These are phyloP conservation scores for Acanthoscelides obtectus DNA, from an alignment of 2,888 invertebrate species.

Conservation along the genomic window DNA sequence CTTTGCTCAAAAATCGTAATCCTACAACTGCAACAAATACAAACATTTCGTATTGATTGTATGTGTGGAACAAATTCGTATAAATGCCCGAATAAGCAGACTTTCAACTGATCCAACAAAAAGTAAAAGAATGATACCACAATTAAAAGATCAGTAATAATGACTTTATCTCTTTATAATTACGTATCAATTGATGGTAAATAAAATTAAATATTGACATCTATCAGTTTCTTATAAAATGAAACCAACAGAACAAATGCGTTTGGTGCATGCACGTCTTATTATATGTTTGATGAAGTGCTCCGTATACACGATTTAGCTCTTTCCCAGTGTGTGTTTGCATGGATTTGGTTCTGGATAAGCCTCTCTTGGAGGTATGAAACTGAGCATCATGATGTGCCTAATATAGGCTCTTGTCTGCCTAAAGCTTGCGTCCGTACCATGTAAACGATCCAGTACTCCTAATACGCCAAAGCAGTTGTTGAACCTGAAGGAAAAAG, in stretches of 20 bases:
- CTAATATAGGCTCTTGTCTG: constrained; percentile 65
- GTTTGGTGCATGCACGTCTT: background rate
- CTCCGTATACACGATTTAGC: constrained; percentile 14
- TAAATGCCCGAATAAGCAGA: too few species aligned
- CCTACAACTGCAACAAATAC: too few species aligned
- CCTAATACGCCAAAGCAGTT: constrained; percentile 81
- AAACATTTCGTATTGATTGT: too few species aligned
- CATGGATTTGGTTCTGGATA: constrained; percentile 56
- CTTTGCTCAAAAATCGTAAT: too few species aligned
- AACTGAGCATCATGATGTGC: constrained; percentile 67
- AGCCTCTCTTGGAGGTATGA: constrained; percentile 62
- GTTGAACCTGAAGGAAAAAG: constrained; percentile 74
- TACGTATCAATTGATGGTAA: too few species aligned
- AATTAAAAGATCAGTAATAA: too few species aligned
- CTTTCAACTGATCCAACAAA: too few species aligned
- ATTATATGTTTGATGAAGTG: background rate
- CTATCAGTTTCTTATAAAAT: too few species aligned
- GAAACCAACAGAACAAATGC: background rate
- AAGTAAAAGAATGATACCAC: too few species aligned
- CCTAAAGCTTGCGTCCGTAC: constrained; percentile 74
- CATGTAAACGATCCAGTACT: constrained; percentile 75
- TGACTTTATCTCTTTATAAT: too few species aligned
- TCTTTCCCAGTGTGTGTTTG: constrained; percentile 41
- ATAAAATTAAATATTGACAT: too few species aligned
- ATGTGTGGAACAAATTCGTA: too few species aligned